These are phyloP conservation scores for Drosophila austrosaltans DNA, from an alignment of 2,888 invertebrate genomes.

Conservation along the genomic window DNA sequence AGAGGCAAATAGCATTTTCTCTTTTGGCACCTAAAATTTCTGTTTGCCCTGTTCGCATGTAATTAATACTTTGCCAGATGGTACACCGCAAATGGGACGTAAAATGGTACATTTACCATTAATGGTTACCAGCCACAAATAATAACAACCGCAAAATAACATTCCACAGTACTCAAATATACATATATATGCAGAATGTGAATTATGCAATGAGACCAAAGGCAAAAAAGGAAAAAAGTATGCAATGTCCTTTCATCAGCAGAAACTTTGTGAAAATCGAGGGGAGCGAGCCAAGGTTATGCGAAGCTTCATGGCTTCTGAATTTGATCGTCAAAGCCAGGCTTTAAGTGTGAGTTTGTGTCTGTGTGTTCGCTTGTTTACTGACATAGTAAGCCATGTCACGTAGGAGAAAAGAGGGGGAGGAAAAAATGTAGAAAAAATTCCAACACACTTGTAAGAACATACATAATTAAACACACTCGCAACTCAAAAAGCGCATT, in stretches of 20 bases:
- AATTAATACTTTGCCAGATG: conserved; percentile 61
- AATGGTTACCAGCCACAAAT: conserved; percentile 50
- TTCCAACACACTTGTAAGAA: not conserved
- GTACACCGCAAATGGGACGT: conserved; percentile 60
- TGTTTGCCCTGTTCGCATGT: conserved; percentile 16
- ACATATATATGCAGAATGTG: conserved; percentile 32
- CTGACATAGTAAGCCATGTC: conserved; percentile 1
- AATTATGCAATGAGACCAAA: conserved; percentile 69
- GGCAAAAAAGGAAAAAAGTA: conserved; percentile 46
- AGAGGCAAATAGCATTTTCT: conserved; percentile 26
- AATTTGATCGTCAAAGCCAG: conserved; percentile 13
- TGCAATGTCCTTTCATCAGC: conserved; percentile 54
- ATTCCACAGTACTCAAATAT: conserved; percentile 5
- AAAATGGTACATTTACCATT: conserved; percentile 51
- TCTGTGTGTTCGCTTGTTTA: not conserved
- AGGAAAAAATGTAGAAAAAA: not conserved
- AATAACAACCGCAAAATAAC: conserved; percentile 37
- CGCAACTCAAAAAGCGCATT: conserved; percentile 31
- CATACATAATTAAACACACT: conserved; percentile 38
- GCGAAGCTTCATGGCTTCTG: not conserved
- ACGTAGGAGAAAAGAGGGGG: not conserved
- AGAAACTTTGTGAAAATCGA: conserved; percentile 32
- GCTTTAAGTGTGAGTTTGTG: conserved; percentile 36
- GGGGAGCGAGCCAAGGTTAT: conserved; percentile 1
- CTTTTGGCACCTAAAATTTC: conserved; percentile 55